Conservation (phyloP, 2,888 invertebrate genomes). For the Drymonia ruficornis region DNA sequence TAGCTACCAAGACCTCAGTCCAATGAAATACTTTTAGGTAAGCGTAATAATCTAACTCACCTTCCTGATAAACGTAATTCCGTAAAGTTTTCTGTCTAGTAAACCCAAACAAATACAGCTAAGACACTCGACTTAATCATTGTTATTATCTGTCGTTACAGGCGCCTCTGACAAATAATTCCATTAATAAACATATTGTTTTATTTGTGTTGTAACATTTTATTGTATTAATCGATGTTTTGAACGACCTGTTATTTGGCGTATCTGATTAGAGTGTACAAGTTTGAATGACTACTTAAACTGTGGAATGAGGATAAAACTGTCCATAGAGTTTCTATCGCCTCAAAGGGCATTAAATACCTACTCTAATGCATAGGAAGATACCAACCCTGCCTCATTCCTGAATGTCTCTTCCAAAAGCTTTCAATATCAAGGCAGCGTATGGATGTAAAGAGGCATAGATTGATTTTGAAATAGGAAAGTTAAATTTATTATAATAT, state of each 20-base stretch:
- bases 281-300: background rate
- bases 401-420: no score
- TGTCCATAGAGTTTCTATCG: no score
- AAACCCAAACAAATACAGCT: background rate
- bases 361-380: no score
- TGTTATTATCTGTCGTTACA: background rate
- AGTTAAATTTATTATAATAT: no score
- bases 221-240: background rate
- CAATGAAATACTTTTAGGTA: no score
- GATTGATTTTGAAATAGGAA: no score
- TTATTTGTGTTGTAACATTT: slow-evolving; percentile 13
- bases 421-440: no score
- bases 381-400: no score
- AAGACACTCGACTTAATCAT: background rate
- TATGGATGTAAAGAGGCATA: no score
- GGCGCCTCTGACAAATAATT: slow-evolving; percentile 3
- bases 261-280: background rate
- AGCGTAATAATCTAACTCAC: no score
- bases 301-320: background rate
- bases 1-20: no score
- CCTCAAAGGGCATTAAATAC: no score
- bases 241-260: background rate
- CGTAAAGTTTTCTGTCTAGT: background rate
- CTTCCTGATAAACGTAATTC: background rate
- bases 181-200: slow-evolving; percentile 14